These are phyloP conservation scores for Leptopilina drosophilae DNA, from an alignment of 2,888 invertebrate species.

Conservation along the genomic window DNA sequence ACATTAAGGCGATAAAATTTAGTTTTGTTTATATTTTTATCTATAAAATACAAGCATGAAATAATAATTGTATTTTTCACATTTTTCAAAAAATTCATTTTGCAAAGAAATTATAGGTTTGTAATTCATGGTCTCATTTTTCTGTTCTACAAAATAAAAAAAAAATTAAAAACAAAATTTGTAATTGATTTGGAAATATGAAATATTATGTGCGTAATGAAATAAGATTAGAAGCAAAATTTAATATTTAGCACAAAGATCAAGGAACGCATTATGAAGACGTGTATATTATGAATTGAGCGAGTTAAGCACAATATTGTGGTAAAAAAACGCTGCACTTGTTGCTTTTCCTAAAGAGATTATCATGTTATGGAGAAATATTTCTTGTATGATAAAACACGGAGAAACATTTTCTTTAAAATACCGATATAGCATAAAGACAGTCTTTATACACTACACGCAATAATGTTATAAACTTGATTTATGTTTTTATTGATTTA, in stretches of 20 bases:
- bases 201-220: neutral
- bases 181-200: no score
- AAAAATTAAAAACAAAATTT: no score
- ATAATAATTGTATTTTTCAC: no score
- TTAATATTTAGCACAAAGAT: slow-evolving; percentile 12
- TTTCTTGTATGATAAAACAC: slow-evolving; percentile 10
- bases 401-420: neutral
- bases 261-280: neutral
- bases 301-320: slow-evolving; percentile 15
- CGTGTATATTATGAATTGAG: slow-evolving; percentile 23
- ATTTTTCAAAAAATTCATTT: no score
- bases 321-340: neutral
- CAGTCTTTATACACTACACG: no score
- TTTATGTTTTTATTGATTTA: no score
- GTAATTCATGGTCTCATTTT: neutral
- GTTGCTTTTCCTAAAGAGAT: slow-evolving; percentile 17
- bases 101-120: no score
- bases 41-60: no score
- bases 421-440: no score
- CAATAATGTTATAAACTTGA: no score
- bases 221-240: neutral
- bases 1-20: no score
- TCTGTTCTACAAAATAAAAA: neutral
- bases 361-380: slow-evolving; percentile 16
- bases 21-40: no score